Base-by-base conservation (phyloP, 2,113 vertebrate genomes). In the Vicugna pacos region DNA sequence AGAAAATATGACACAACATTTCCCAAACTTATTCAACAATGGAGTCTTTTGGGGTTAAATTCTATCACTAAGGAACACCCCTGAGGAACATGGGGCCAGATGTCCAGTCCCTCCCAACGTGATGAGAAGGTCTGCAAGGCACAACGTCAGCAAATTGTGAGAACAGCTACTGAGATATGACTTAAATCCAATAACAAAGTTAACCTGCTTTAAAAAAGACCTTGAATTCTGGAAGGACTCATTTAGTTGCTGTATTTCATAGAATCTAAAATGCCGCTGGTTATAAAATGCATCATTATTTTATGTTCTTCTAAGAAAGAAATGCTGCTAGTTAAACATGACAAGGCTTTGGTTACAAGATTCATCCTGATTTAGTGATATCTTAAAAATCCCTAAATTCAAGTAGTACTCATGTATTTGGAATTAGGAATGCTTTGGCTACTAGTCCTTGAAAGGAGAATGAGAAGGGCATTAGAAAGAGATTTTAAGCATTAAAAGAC, bases 241-340 rank as follows among this genome's bases (percentile, higher is more conserved):
- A 94, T 94, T 93, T 56, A 82, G 67, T 93, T 89, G 32, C 91
- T 86, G 4, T 86, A 82, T 95, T 94, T 83, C 79, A 84, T 19
- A 19, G 64, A 87, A 64, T 94, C 70, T 96, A 92, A 97, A 95
- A 84, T 95, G 77, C 35, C 64, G 84, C 73, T 79, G 56, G 48
- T 97, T 94, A 92, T 82, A 97, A 95, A 92, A 95, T 56, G 42
- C 56, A 82, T 48, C 8, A 24, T 93, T 91, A 85, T 91, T 94
- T 88, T 96, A 94, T 72, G 26, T 77, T 70, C 56, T 85, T 84
- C 19, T 62, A 56, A 73, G 91, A 12, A 72, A 90, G 46, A 94
- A 92, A 20, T 65, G 20, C 54, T 89, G 72, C 65, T 81, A 46
- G 35, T 81, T 93, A 83, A 96, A 67, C 67, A 8, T 50, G 62